These are phyloP conservation scores for Synanthedon tipuliformis DNA, from an alignment of 2,888 invertebrate species.

Conservation along the genomic window DNA sequence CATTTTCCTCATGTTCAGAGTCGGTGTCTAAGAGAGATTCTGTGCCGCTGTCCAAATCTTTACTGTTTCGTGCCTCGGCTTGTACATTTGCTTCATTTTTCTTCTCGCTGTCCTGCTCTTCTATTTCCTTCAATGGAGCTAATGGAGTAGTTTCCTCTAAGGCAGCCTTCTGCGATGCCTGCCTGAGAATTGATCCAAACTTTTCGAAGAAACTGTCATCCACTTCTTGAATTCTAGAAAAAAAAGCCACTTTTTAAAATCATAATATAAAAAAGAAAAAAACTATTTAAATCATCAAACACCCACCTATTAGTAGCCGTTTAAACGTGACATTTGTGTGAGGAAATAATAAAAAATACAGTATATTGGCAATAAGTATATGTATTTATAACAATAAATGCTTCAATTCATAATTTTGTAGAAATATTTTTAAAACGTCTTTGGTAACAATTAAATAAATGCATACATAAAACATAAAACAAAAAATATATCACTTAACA, in stretches of 20 bases:
- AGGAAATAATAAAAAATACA: too few relatives aligned
- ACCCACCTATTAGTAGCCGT: too few relatives aligned
- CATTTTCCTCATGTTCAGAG: slow-evolving; percentile 75
- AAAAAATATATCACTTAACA: too few relatives aligned
- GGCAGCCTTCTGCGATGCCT: slow-evolving; percentile 71
- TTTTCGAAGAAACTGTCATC: slow-evolving; percentile 89
- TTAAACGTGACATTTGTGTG: background rate
- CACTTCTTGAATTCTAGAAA: slow-evolving; percentile 80
- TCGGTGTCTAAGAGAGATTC: slow-evolving; percentile 73
- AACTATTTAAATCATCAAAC: too few relatives aligned
- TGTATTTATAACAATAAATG: too few relatives aligned
- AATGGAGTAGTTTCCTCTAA: slow-evolving; percentile 67
- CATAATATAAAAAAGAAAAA: background rate
- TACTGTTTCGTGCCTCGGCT: slow-evolving; percentile 40
- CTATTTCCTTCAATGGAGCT: slow-evolving; percentile 59
- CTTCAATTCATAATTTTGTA: too few relatives aligned
- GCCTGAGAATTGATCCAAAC: slow-evolving; percentile 79
- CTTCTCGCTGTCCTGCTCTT: slow-evolving; percentile 54
- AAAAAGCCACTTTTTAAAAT: background rate
- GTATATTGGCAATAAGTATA: too few relatives aligned
- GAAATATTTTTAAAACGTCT: too few relatives aligned
- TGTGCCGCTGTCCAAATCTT: slow-evolving; percentile 63
- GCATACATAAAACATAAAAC: too few relatives aligned
- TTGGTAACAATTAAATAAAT: too few relatives aligned
- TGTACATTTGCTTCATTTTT: slow-evolving; percentile 41